A percentile compares a stretch with the other conserved stretches of the same genome.
These are phyloP conservation scores for Gila orcuttii DNA, from an alignment of 2,113 vertebrate species.

Conservation along the genomic window DNA sequence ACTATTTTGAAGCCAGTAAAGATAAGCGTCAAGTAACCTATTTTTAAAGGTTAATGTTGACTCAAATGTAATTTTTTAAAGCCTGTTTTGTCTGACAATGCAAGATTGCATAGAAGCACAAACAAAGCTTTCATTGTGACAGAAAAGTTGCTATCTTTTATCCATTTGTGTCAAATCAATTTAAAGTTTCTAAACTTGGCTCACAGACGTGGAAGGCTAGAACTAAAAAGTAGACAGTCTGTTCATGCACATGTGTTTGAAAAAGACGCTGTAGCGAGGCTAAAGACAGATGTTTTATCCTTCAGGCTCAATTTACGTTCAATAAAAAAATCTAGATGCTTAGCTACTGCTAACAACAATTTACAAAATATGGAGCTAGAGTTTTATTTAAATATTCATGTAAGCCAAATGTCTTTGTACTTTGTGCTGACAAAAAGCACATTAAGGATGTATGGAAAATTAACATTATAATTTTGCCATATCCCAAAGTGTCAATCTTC, in stretches of 20 bases:
- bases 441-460: not conserved
- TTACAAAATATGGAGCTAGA: not conserved
- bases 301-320: not conserved
- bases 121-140: not conserved
- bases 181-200: slow-evolving; percentile 23
- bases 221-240: not conserved
- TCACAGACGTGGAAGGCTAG: slow-evolving; percentile 8
- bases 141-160: slow-evolving; percentile 1
- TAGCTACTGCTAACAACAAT: not conserved
- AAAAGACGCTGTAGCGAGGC: not conserved
- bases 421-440: not conserved
- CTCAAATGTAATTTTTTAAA: not conserved
- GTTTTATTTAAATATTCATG: not conserved
- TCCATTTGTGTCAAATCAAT: slow-evolving; percentile 21
- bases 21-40: not conserved
- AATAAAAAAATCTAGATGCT: not conserved
- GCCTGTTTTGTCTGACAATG: slow-evolving; percentile 8
- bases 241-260: not conserved
- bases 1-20: not conserved
- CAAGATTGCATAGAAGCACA: slow-evolving; percentile 1
- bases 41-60: too few relatives aligned
- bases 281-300: not conserved
- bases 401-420: not conserved
- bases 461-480: not conserved
- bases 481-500: too few relatives aligned